Evolutionary conservation across 2,797 vertebrate genomes (phyloP), one percentile per base, ranked within the genome.

Genomic region (Coreius guichenoti): DNA sequence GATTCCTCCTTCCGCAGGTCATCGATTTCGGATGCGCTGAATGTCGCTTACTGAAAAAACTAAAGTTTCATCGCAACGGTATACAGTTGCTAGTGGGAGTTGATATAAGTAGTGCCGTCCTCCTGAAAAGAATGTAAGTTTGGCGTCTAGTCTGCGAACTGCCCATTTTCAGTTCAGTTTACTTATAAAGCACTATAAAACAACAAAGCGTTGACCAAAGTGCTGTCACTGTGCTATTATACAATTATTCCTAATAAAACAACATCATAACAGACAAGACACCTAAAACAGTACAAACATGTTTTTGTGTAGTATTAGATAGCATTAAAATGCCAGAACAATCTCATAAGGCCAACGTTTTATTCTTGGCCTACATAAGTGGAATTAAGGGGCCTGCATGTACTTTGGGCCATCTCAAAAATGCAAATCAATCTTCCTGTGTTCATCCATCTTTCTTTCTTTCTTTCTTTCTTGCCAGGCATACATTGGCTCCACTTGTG

Each of bases 21-120:
- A 94, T 94, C 79, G 98, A 99, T 89, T 89, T 99, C 88, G 98
- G 98, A 12, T 99, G 98, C 90, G 91, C 93, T 16, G 95, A 96
- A 9, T 96, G 97, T 86, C 87, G 70, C 0, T 95, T 99, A 39
- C 93, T 99, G 3, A 91, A 94, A 87, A 95, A 91, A 88, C 94
- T 99, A 11, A 96, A 93, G 92, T 97, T 96, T 90, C 95, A 94
- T 87, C 94, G 91, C 47, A 67, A 85, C 39, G 95, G 95, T 76
- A 90, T 98, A 74, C 94, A 98, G 72, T 90, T 95, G 61, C 94
- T 99, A 88, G 95, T 94, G 79, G 98, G 98, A 83, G 89, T 99
- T 77, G 97, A 99, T 92, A 92, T 94, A 65, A 90, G 96, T 88
- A 91, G 91, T 12, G 88, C 87, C 51, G 90, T 90, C 45, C 87